Percentiles rank a stretch among this genome's conserved stretches.
Conservation (phyloP, 2,113 vertebrate genomes). For the Rhinopomastus cyanomelas region DNA sequence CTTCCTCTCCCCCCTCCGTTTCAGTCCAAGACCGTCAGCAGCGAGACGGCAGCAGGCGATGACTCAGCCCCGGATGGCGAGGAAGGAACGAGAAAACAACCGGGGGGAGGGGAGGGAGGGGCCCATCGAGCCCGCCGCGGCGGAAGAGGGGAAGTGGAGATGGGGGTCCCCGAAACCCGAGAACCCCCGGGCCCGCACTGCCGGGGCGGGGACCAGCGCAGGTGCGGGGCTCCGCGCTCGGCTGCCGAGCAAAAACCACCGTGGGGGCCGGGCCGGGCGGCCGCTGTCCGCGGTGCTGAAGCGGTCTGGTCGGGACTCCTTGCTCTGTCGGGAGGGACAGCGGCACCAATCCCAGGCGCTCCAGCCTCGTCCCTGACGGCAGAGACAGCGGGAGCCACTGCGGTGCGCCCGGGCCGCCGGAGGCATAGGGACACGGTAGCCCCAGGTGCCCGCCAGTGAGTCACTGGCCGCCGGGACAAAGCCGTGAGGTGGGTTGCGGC, state of each 20-base stretch:
- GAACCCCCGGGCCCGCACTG: not conserved
- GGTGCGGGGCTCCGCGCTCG: not conserved
- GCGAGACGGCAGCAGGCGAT: slow-evolving; percentile 63
- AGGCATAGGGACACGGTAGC: not conserved
- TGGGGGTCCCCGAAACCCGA: not conserved
- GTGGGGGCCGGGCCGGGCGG: not conserved
- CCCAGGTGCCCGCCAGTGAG: not conserved
- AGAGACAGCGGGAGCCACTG: not conserved
- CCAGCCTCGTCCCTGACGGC: not conserved
- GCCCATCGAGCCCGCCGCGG: not conserved
- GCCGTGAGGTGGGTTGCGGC: not conserved
- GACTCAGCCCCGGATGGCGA: slow-evolving; percentile 62
- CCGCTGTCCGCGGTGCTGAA: slow-evolving; percentile 57
- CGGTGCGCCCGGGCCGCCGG: not conserved
- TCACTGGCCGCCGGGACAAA: not conserved
- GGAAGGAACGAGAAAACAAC: slow-evolving; percentile 62
- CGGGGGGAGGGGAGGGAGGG: slow-evolving; percentile 49
- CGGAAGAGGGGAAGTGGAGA: not conserved
- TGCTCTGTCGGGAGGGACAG: not conserved
- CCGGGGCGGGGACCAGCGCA: not conserved
- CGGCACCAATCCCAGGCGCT: not conserved
- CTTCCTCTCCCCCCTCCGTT: not conserved
- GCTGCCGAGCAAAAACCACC: not conserved
- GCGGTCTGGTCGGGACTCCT: not conserved
- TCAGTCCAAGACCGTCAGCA: slow-evolving; percentile 54